These are phyloP conservation scores for Rousettus madagascariensis DNA, from an alignment of 2,797 vertebrate genomes.

Conservation along the genomic window DNA sequence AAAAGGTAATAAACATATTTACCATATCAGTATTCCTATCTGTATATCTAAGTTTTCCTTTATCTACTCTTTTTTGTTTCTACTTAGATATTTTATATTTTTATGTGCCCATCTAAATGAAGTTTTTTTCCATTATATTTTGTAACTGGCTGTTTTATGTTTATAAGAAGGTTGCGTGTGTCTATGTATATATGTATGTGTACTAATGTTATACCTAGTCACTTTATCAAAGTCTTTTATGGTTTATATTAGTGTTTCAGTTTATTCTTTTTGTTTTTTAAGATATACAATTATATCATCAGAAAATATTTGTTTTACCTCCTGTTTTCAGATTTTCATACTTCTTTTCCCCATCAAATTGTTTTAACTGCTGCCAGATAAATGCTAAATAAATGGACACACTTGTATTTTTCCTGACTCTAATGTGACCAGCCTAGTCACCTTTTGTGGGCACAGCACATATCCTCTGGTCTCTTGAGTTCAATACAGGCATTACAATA, in stretches of 20 bases:
- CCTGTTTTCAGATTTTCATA: not conserved
- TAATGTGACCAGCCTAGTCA: too few relatives aligned
- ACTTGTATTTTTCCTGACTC: not conserved
- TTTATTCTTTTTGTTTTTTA: not conserved
- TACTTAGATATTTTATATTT: not conserved
- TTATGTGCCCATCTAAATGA: not conserved
- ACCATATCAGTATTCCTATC: not conserved
- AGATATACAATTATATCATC: not conserved
- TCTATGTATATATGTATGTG: not conserved
- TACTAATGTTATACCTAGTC: not conserved
- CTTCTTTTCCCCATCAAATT: not conserved
- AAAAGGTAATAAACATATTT: not conserved
- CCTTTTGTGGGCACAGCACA: too few relatives aligned
- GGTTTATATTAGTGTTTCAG: not conserved
- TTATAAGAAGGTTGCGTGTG: not conserved
- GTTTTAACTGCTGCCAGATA: not conserved
- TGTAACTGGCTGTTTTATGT: not conserved
- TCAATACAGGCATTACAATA: not conserved
- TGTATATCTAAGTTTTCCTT: not conserved
- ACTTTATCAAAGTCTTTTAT: not conserved
- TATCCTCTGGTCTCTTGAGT: not conserved
- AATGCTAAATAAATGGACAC: not conserved
- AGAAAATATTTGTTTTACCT: not conserved
- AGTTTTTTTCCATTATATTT: not conserved
- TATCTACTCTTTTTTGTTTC: not conserved